Percentiles rank a stretch among this genome's conserved stretches.
phyloP scores from a whole-genome alignment of 2,113 vertebrate species.

The Callocephalon fimbriatum region DNA sequence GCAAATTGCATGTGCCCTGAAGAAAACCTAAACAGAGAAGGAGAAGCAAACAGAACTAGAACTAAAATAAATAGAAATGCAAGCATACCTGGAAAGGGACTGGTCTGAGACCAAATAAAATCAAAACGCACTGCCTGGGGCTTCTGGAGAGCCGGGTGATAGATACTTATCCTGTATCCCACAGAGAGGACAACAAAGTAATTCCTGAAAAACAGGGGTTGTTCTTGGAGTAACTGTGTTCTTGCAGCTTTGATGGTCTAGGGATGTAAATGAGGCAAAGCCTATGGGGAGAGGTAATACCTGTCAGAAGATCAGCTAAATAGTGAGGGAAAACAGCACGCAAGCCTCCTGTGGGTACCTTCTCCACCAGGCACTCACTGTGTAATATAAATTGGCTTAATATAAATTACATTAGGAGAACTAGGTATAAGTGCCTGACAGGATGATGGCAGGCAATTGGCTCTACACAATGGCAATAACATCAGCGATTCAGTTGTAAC shows the following conservation, averaged over 20 bases:
- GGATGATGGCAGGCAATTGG: slow-evolving; percentile 10
- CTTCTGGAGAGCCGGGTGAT: background rate
- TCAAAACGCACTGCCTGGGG: background rate
- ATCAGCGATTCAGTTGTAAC: background rate
- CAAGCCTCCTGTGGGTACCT: background rate
- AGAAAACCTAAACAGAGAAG: background rate
- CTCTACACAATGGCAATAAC: background rate
- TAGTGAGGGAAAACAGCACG: background rate
- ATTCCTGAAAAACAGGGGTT: background rate
- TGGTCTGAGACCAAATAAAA: background rate
- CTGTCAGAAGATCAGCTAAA: slow-evolving; percentile 25
- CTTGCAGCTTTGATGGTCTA: background rate
- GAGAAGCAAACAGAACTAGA: background rate
- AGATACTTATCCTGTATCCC: background rate
- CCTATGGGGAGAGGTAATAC: background rate
- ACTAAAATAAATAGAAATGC: background rate
- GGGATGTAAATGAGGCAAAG: slow-evolving; percentile 6
- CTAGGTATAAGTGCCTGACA: slow-evolving; percentile 26
- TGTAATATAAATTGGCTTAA: slow-evolving; percentile 37
- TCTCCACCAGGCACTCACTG: background rate
- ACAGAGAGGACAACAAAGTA: background rate
- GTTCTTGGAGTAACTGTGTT: background rate
- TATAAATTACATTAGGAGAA: slow-evolving; percentile 47
- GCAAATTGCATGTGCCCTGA: background rate
- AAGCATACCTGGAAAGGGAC: background rate